Conservation (phyloP, 1,140 invertebrate genomes). For the Drosophila lacertosa region DNA sequence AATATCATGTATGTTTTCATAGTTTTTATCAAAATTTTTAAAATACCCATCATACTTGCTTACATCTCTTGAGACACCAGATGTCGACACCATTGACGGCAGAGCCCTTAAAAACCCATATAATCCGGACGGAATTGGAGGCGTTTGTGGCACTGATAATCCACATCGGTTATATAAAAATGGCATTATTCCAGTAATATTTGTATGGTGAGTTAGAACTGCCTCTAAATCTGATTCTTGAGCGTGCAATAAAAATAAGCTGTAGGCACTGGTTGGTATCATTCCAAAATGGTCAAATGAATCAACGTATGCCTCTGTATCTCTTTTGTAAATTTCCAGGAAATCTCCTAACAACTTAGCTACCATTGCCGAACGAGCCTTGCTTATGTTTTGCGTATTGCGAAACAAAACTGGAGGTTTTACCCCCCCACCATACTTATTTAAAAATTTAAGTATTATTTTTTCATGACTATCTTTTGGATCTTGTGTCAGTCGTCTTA, state of each 20-base stretch:
- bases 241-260: conserved; percentile 86
- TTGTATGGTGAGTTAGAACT: conserved; percentile 77
- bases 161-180: conserved; percentile 81
- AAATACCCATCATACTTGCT: conserved; percentile 75
- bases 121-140: conserved; percentile 80
- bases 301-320: conserved; percentile 91
- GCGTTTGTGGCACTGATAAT: conserved; percentile 69
- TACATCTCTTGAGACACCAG: conserved; percentile 52
- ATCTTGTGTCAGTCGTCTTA: conserved; percentile 88
- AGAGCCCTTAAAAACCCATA: conserved; percentile 81
- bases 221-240: conserved; percentile 78
- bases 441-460: conserved; percentile 92
- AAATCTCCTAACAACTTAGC: conserved; percentile 97
- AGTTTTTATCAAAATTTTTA: conserved; percentile 59
- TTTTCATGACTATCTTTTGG: conserved; percentile 87
- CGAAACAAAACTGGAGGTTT: conserved; percentile 89
- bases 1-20: conserved; percentile 49
- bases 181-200: conserved; percentile 80
- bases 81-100: conserved; percentile 69
- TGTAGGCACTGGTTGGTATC: conserved; percentile 86
- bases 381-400: conserved; percentile 85
- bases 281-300: conserved; percentile 87
- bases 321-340: conserved; percentile 94
- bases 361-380: conserved; percentile 93
- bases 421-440: conserved; percentile 90